Evolutionary conservation across 2,797 vertebrate genomes (phyloP).

Genomic region (Salarias fasciatus): DNA sequence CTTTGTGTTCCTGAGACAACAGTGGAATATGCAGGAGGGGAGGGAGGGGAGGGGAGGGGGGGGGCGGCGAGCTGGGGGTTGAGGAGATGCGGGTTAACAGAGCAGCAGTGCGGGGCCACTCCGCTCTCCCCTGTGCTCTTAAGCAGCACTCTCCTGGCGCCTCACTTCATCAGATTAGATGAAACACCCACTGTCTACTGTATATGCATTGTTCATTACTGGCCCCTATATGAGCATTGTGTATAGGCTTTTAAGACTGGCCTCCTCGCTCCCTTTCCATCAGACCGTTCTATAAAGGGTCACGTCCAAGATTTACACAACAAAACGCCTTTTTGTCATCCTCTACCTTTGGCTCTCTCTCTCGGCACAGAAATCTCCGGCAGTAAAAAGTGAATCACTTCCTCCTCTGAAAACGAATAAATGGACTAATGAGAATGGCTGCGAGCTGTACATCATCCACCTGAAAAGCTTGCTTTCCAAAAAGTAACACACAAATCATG

Average conservation of each 20-base stretch:
- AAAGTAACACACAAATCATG: constrained; percentile 39
- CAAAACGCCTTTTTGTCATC: constrained; percentile 6
- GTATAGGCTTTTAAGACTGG: constrained; percentile 40
- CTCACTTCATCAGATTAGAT: constrained; percentile 65
- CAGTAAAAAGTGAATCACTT: constrained; percentile 13
- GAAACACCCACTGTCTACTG: constrained; percentile 66
- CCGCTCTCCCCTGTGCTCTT: constrained; percentile 69
- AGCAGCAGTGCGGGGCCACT: constrained; percentile 69
- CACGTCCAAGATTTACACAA: constrained; percentile 31
- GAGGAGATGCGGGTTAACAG: constrained; percentile 64
- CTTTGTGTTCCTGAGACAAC: constrained; percentile 84
- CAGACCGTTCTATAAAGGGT: background rate
- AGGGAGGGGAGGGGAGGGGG: no score
- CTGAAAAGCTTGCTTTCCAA: constrained; percentile 22
- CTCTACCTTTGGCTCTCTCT: constrained; percentile 9
- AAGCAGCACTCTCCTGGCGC: constrained; percentile 69
- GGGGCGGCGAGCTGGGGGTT: constrained; percentile 18
- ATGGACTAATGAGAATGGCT: constrained; percentile 33
- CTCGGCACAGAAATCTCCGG: constrained; percentile 28
- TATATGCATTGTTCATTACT: constrained; percentile 42
- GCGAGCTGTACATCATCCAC: constrained; percentile 28
- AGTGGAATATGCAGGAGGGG: constrained; percentile 59
- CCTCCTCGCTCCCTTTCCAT: constrained; percentile 25
- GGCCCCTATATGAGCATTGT: constrained; percentile 46
- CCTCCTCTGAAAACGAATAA: constrained; percentile 35